Evolutionary conservation across 2,797 vertebrate species (phyloP).

Genomic region (Parauchenoglanis ngamensis): DNA sequence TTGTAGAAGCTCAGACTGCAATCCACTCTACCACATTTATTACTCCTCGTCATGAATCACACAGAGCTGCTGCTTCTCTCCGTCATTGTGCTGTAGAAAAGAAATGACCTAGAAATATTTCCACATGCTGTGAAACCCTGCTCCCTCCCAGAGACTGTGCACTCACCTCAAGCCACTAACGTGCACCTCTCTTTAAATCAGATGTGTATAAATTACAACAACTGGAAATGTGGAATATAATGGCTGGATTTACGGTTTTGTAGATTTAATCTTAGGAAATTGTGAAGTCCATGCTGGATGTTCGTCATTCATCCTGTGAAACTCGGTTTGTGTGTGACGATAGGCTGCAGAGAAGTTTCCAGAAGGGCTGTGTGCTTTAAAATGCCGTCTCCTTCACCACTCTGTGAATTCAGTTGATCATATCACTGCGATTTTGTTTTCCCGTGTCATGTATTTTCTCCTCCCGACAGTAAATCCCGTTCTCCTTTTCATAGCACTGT

Average conservation of each 20-base stretch:
- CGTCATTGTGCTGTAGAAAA: not conserved
- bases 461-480: slow-evolving; percentile 65
- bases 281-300: slow-evolving; percentile 50
- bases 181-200: not conserved
- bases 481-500: slow-evolving; percentile 64
- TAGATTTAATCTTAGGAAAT: slow-evolving; percentile 12
- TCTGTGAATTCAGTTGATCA: not conserved
- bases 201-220: not conserved
- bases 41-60: not conserved
- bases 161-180: not conserved
- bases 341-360: slow-evolving; percentile 16
- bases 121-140: not conserved
- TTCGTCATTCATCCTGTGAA: slow-evolving; percentile 36
- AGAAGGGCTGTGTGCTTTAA: slow-evolving; percentile 73
- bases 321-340: slow-evolving; percentile 31
- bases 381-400: not conserved
- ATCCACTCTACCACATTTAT: not conserved
- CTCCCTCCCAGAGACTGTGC: not conserved
- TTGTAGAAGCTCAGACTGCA: not conserved
- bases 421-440: not conserved
- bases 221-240: not conserved
- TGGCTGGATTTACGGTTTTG: not conserved
- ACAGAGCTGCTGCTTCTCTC: not conserved
- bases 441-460: slow-evolving; percentile 41
- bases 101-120: not conserved